Conservation (phyloP, 2,888 invertebrate genomes). For the Iphiclides podalirius region DNA sequence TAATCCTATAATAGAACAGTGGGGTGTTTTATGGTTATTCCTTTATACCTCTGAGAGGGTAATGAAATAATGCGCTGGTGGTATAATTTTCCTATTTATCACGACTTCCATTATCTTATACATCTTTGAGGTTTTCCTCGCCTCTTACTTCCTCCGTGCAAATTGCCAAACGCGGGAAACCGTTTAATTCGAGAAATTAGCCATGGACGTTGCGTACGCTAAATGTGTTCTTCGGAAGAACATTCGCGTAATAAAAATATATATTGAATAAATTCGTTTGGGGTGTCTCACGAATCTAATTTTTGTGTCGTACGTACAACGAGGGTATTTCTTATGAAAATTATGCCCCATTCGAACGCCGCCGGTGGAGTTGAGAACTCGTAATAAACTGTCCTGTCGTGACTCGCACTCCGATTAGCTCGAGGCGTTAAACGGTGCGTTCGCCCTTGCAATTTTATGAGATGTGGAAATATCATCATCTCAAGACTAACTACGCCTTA, state of each 20-base stretch:
- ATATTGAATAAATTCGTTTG: background rate
- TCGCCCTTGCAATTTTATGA: slow-evolving; percentile 10
- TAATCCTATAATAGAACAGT: slow-evolving; percentile 54
- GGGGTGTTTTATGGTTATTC: slow-evolving; percentile 56
- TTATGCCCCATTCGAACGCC: slow-evolving; percentile 74
- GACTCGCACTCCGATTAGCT: slow-evolving; percentile 63
- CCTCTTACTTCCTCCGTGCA: slow-evolving; percentile 20
- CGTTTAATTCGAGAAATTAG: background rate
- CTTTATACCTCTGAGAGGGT: slow-evolving; percentile 45
- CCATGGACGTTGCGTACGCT: background rate
- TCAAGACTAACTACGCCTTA: background rate
- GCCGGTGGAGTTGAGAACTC: slow-evolving; percentile 69
- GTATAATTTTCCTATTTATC: slow-evolving; percentile 49
- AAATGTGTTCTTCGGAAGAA: slow-evolving; percentile 7
- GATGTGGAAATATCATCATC: background rate
- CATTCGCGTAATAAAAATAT: slow-evolving; percentile 37
- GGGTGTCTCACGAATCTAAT: slow-evolving; percentile 70
- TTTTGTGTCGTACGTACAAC: slow-evolving; percentile 59
- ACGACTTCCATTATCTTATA: slow-evolving; percentile 35
- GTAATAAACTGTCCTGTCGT: slow-evolving; percentile 75
- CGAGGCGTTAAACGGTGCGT: slow-evolving; percentile 20
- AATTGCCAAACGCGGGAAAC: background rate
- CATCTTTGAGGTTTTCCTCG: slow-evolving; percentile 31
- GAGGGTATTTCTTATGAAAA: slow-evolving; percentile 71
- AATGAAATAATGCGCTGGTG: slow-evolving; percentile 45